Conservation (phyloP, 2,113 vertebrate genomes). For the Eulacestoma nigropectus region DNA sequence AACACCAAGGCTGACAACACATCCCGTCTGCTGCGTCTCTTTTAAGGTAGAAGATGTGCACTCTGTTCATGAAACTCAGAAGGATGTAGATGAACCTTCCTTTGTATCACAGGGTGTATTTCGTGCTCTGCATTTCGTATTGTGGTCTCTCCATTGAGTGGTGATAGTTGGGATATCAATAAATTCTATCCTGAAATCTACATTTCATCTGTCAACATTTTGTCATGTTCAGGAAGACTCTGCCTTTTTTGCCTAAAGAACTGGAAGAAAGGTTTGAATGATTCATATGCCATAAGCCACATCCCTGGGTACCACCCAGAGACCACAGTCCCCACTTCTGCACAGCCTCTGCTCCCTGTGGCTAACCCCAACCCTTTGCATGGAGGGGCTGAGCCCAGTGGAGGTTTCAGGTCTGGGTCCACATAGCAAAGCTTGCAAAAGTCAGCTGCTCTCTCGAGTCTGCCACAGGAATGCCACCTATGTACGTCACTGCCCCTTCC, state of each 20-base stretch:
- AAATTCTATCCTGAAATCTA: background rate
- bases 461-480: constrained; percentile 3
- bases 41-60: background rate
- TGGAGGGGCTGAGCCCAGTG: background rate
- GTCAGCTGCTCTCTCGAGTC: background rate
- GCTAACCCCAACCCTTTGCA: background rate
- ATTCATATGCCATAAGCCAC: background rate
- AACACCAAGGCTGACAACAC: background rate
- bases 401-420: background rate
- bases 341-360: background rate
- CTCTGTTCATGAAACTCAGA: background rate
- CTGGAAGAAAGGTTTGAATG: background rate
- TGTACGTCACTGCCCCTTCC: background rate
- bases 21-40: background rate
- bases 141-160: background rate
- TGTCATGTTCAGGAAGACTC: background rate
- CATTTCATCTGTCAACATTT: background rate
- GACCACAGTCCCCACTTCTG: background rate
- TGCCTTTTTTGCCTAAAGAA: background rate
- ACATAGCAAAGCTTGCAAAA: background rate
- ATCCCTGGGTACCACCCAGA: background rate
- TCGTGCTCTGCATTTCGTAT: background rate
- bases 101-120: background rate
- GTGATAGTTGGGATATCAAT: background rate
- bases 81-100: background rate